Evolutionary conservation across 2,888 invertebrate genomes (phyloP), one percentile per base, ranked within the genome.

Genomic region (Furcula furcula): DNA sequence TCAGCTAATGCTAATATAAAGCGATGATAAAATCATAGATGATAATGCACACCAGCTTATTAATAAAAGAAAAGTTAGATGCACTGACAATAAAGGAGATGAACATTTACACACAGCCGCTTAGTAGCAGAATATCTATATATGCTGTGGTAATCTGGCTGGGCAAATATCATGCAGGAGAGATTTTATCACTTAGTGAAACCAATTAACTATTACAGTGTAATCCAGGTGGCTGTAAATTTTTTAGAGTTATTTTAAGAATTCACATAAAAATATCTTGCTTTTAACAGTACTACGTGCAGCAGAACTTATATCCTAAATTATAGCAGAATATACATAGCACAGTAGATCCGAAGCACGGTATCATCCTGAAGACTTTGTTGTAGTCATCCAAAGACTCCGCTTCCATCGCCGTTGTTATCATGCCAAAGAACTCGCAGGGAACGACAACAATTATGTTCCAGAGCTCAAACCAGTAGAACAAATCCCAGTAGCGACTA

Each of bases 341-440:
- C 48, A 61, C 20, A 10, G 58, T 36, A 15, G 58, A 65, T 26
- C 68, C 67, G 15, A 61, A 39, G 44, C 71, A 71, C 2, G 71
- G 71, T 45, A 71, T 49, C 61, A 67, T 66, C 4, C 52, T 36
- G 35, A 71, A 67, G 19, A 66, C 43, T 10, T 57, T 50, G 19
- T 58, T 43, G 14, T 49, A 46, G 15, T 65, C 66, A 2, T 55
- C 43, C 19, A 61, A 65, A 6, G 56, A 51, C n/a, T 46, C 39
- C 3, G 56, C 64, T 6, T 33, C 32, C 13, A 31, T 36, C 0
- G 48, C 57, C 5, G 51, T 51, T 18, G 35, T 23, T 7, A 42
- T 25, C 53, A 67, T 58, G 26, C 55, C 40, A 7, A 50, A 15
- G 3, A 60, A 10, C 40, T 70, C 65, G 15, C 53, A 38, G 2